Evolutionary conservation across 2,797 vertebrate genomes (phyloP), one percentile per base, ranked within the genome.

Genomic region (Crypturellus tataupa): DNA sequence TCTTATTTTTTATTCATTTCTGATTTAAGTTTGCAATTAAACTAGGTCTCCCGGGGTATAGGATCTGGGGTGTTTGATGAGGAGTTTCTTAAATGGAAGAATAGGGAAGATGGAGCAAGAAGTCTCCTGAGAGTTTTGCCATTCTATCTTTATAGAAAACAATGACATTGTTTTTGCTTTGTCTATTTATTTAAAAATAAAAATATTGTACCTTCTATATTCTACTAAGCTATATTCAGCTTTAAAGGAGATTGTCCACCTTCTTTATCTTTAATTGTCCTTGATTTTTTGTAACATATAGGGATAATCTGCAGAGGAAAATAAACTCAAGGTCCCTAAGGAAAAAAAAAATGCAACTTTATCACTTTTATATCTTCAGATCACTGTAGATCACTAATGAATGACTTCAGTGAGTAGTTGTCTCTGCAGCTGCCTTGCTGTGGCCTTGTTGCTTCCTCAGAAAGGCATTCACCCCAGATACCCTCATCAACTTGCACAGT

Each of bases 1-100:
- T 46, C 53, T 91, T 75, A 27, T 62, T 65, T 85, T 94, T 87
- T 85, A 89, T 80, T 93, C 80, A 80, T 62, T 80, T 91, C 72
- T 87, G 89, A 80, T 64, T 89, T 78, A 85, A 71, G 42, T 58
- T 91, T 90, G 39, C 64, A 83, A 62, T 92, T 91, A 87, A 92
- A 85, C 40, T 47, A 79, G 10, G 39, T 73, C 67, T 91, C 77
- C 37, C 27, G 81, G 58, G 31, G 69, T 33, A 10, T 17, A 84
- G 84, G 31, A 90, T 17, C 0, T 5, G 9, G 1, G 8, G 13
- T 12, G 1, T 8, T 29, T 94, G 71, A 77, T 1, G 2, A 13
- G 24, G 4, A 83, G 21, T 1, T 1, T 67, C 62, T 35, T 85
- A 78, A 24, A 33, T 58, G 19, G 33, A 83, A 37, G 35, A 53